A percentile compares a stretch with the other conserved stretches of the same genome.
Conservation (phyloP, 2,888 invertebrate species). For the Drosophila melanosoma region DNA sequence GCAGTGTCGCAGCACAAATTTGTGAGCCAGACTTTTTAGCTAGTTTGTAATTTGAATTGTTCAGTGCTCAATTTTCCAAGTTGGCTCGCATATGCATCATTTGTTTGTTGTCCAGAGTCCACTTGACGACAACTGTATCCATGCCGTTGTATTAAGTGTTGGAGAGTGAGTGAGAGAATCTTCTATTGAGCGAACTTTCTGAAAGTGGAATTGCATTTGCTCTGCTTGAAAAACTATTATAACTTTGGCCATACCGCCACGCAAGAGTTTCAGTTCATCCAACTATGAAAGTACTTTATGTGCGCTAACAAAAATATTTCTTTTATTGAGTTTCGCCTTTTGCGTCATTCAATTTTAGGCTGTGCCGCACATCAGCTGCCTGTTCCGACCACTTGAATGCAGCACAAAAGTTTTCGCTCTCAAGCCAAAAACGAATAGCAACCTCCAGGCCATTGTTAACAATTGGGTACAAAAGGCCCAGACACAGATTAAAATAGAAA, state of each 20-base stretch:
- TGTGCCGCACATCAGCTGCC: slow-evolving; percentile 32
- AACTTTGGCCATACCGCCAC: slow-evolving; percentile 63
- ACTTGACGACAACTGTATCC: slow-evolving; percentile 64
- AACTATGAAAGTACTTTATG: slow-evolving; percentile 79
- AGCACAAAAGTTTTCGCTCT: slow-evolving; percentile 53
- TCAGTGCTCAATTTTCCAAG: slow-evolving; percentile 47
- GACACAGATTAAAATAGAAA: slow-evolving; percentile 37
- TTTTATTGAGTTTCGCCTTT: slow-evolving; percentile 72
- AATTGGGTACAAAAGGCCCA: slow-evolving; percentile 50
- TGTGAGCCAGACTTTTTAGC: slow-evolving; percentile 38
- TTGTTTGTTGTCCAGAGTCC: slow-evolving; percentile 73
- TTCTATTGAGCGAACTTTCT: slow-evolving; percentile 68
- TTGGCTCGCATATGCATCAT: slow-evolving; percentile 68
- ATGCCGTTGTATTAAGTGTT: slow-evolving; percentile 19
- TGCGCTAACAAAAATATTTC: slow-evolving; percentile 80
- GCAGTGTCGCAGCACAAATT: slow-evolving; percentile 60
- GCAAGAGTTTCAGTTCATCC: slow-evolving; percentile 66
- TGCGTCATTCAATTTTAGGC: slow-evolving; percentile 61
- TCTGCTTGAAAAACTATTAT: slow-evolving; percentile 79
- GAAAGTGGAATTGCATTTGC: slow-evolving; percentile 78
- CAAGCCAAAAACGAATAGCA: slow-evolving; percentile 29
- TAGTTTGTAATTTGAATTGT: slow-evolving; percentile 70
- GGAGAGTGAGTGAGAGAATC: slow-evolving; percentile 12
- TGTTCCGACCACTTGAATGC: slow-evolving; percentile 39
- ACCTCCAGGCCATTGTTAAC: slow-evolving; percentile 59